Evolutionary conservation across 2,797 vertebrate genomes (phyloP).

Genomic region (Crax fasciolata): DNA sequence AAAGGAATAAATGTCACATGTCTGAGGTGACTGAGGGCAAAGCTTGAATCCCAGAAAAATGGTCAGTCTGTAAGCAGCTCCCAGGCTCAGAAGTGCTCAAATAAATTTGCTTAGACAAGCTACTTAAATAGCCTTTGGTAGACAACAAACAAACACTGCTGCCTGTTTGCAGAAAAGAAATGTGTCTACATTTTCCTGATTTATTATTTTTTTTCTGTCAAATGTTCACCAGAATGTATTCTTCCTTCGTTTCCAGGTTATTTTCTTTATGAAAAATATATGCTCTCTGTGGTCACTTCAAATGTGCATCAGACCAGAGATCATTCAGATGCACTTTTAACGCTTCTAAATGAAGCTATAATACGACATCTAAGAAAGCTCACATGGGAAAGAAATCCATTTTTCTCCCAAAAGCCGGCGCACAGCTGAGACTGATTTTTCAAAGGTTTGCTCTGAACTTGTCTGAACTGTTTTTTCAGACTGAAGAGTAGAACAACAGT

Average conservation of each 20-base stretch:
- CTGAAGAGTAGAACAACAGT: neutral
- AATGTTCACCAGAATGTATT: neutral
- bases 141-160: neutral
- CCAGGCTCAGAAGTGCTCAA: neutral
- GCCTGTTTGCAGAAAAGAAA: neutral
- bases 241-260: neutral
- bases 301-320: neutral
- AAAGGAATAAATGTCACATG: neutral
- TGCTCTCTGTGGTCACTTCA: neutral
- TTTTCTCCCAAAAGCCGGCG: neutral
- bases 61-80: neutral
- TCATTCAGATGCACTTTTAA: neutral
- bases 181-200: neutral
- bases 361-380: neutral
- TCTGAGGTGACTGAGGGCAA: neutral
- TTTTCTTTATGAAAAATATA: neutral
- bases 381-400: neutral
- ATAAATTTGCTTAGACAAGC: neutral
- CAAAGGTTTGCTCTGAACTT: conserved; percentile 9
- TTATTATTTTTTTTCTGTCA: neutral
- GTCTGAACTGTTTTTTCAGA: neutral
- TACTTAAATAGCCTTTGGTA: conserved; percentile 12
- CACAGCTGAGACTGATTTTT: neutral
- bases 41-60: neutral
- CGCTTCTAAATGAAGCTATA: neutral